These are phyloP conservation scores for Peromyscus leucopus DNA, from an alignment of 2,113 vertebrate species.

Conservation along the genomic window DNA sequence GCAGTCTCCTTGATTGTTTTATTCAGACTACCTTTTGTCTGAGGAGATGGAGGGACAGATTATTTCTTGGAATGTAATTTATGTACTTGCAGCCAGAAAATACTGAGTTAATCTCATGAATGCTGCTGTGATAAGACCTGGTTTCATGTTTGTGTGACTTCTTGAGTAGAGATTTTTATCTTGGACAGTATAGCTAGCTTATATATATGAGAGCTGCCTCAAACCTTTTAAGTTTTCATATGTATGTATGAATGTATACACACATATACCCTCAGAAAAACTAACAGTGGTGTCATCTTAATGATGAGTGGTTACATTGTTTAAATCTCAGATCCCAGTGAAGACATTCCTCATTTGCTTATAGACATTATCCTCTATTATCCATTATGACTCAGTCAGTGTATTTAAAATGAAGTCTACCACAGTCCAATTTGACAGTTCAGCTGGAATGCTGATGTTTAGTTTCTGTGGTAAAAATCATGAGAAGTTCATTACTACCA, in stretches of 20 bases:
- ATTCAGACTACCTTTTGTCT: conserved; percentile 47
- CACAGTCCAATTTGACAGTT: conserved; percentile 23
- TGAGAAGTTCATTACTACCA: conserved; percentile 46
- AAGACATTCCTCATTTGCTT: conserved; percentile 52
- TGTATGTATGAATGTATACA: conserved; percentile 50
- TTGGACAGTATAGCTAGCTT: conserved; percentile 58
- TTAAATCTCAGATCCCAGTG: conserved; percentile 50
- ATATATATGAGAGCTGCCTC: conserved; percentile 67
- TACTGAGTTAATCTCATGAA: conserved; percentile 10
- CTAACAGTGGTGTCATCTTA: conserved; percentile 39
- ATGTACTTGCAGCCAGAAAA: conserved; percentile 39
- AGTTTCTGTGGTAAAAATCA: conserved; percentile 48
- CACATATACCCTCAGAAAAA: conserved; percentile 58
- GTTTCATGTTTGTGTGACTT: conserved; percentile 48
- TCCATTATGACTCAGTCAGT: neutral
- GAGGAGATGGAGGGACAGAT: neutral
- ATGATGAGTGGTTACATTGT: conserved; percentile 25
- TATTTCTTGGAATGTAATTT: conserved; percentile 49
- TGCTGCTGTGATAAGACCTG: conserved; percentile 42
- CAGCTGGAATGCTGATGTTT: conserved; percentile 34
- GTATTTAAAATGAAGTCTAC: conserved; percentile 18
- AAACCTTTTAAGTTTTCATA: conserved; percentile 49
- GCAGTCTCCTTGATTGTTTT: conserved; percentile 50
- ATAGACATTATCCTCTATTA: conserved; percentile 41
- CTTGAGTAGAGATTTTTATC: conserved; percentile 48